Evolutionary conservation across 2,797 vertebrate species (phyloP), one percentile per base, ranked within the genome.

Genomic region (Chrysocyon brachyurus): DNA sequence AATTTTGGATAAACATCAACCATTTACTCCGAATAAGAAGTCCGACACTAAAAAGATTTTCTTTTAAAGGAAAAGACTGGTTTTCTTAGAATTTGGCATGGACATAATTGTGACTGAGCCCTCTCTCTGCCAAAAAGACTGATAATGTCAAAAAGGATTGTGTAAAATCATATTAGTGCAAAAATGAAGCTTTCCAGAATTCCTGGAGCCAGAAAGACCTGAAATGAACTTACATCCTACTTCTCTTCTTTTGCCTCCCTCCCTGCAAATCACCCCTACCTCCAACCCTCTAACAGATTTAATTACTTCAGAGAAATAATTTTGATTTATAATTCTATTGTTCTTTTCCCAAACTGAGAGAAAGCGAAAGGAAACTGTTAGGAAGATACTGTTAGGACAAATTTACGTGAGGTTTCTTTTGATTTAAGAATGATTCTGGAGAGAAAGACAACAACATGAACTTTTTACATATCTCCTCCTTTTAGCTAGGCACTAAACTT

Each of bases 1-100:
- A 98, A 94, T 98, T 98, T 97, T 98, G 96, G 97, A 98, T 97
- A 98, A 98, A 98, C 97, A 98, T 98, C 98, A 98, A 98, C 98
- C 97, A 82, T 98, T 98, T 97, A 98, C 82, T 98, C 97, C 95
- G 98, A 96, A 98, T 97, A 97, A 98, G 98, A 98, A 98, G 98
- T 98, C 97, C 95, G 88, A 97, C 89, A 91, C 96, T 96, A 97
- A 97, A 98, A 97, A 96, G 95, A 70, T 97, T 98, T 98, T 94
- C 86, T 96, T 98, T 90, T 96, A 87, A 92, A 73, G 96, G 91
- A 92, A 96, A 66, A 96, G 87, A 84, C 87, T 19, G 59, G 24
- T 90, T 98, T 98, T 98, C 96, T 98, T 95, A 95, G 98, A 96
- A 95, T 97, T 82, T 15, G 16, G 95, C 97, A 95, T 28, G 22